Base-by-base conservation (phyloP, 1,140 invertebrate species). In the Trichomalopsis sarcophagae region DNA sequence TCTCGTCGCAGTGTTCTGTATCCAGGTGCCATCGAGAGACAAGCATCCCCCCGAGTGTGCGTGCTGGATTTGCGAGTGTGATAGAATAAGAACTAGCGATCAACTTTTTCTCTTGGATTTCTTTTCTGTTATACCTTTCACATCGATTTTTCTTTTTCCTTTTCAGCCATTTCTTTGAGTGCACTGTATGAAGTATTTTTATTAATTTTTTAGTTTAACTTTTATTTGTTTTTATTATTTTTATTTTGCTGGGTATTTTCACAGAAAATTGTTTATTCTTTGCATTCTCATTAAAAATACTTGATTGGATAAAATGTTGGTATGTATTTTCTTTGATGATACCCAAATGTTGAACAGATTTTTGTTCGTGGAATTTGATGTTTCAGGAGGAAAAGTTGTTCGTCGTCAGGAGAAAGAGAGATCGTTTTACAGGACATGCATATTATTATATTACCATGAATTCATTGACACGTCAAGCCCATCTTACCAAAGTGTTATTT, bases 1-100 rank as follows among this genome's bases (percentile, higher is more conserved):
- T 91, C 89, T 90, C 91, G 91, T 93, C 94, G 90, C 93, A 95
- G 94, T 93, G 40, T 9, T 1, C 94, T 94, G 55, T n/a, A 93
- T 93, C 92, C 92, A 93, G 93, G 92, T 85, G 88, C 74, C 77
- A 87, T 75, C 50, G 76, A 85, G 11, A 82, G 23, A 50, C 5
- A 11, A 71, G 68, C 23, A 71, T 33, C 27, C 10, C 23, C 23
- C 21, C 11, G 68, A 71, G 68, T 71, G 23, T 30, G 17, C 3
- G 11, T 84, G 40, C 40, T 62, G 55, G 55, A 62, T 62, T 62
- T 17, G 55, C 55, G 17, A 62, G 69, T 40, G 81, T 55, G 80
- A 68, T 33, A 80, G 40, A 79, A 17, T 76, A 17, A 47, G 68
- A 84, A 71, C 55, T n/a, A 82, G 87, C 88, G 89, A 91, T 88